phyloP scores from a whole-genome alignment of 35 echinoderm and acorn worm species.

The Acanthaster planci region DNA sequence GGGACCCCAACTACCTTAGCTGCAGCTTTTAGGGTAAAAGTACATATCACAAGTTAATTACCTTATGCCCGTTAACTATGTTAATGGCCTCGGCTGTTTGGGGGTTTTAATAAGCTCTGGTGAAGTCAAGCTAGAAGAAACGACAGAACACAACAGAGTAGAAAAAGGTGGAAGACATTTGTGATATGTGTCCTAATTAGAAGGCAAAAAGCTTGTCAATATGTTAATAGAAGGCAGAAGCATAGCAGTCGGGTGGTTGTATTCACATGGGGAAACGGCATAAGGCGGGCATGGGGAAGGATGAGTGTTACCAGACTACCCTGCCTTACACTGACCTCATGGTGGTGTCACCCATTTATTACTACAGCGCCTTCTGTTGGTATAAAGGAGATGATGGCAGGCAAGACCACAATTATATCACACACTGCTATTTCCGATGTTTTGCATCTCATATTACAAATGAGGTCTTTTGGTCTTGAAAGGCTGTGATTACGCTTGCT shows the following conservation, averaged over 20 bases:
- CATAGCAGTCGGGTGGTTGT: neutral
- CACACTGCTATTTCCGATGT: no score
- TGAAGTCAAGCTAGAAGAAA: conserved; percentile 5
- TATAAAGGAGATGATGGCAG: no score
- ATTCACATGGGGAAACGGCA: neutral
- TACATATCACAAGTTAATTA: neutral
- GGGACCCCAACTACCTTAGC: no score
- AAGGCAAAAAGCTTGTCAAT: neutral
- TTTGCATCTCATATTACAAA: no score
- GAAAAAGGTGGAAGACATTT: neutral
- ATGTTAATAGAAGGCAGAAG: neutral
- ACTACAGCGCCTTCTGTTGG: neutral
- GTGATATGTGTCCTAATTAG: neutral
- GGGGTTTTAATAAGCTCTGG: conserved; percentile 1
- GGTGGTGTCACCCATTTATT: neutral
- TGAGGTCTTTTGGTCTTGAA: no score
- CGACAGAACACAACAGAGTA: neutral
- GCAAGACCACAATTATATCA: no score
- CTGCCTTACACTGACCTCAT: neutral
- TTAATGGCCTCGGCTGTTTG: neutral
- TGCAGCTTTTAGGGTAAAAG: no score
- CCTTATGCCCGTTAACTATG: neutral
- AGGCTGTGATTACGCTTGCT: no score
- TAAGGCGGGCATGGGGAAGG: neutral
- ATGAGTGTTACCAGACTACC: neutral